These are phyloP conservation scores for Gila orcuttii DNA, from an alignment of 2,113 vertebrate species.

Conservation along the genomic window DNA sequence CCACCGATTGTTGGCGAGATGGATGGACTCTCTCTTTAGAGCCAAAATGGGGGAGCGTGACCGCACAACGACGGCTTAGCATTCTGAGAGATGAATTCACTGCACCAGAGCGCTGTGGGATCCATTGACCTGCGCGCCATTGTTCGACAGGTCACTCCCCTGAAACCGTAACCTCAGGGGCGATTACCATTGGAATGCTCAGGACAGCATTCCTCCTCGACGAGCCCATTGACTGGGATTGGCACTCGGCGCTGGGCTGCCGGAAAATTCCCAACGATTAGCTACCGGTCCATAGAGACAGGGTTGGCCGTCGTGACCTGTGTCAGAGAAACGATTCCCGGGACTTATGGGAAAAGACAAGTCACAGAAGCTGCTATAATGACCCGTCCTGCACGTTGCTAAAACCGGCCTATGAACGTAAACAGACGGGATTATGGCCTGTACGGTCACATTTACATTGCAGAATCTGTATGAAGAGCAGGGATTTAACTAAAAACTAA, in stretches of 20 bases:
- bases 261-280: slow-evolving; percentile 69
- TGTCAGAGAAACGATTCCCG: slow-evolving; percentile 61
- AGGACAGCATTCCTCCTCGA: slow-evolving; percentile 70
- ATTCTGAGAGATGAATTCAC: slow-evolving; percentile 78
- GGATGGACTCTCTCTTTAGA: slow-evolving; percentile 66
- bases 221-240: slow-evolving; percentile 74
- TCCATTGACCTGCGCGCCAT: slow-evolving; percentile 63
- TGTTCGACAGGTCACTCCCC: slow-evolving; percentile 65
- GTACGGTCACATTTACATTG: not conserved
- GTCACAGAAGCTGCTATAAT: not conserved
- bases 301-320: slow-evolving; percentile 63
- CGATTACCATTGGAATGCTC: slow-evolving; percentile 68
- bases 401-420: not conserved
- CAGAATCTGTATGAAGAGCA: not conserved
- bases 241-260: slow-evolving; percentile 67
- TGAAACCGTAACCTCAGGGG: slow-evolving; percentile 69
- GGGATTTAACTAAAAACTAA: not conserved
- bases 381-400: not conserved
- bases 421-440: not conserved
- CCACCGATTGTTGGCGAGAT: slow-evolving; percentile 68
- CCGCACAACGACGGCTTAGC: slow-evolving; percentile 79
- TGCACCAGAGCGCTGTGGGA: slow-evolving; percentile 61
- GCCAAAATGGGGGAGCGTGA: slow-evolving; percentile 70
- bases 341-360: slow-evolving; percentile 53
- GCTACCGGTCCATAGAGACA: slow-evolving; percentile 70